Base-by-base conservation (phyloP, 2,888 invertebrate genomes). In the Hecatera dysodea region DNA sequence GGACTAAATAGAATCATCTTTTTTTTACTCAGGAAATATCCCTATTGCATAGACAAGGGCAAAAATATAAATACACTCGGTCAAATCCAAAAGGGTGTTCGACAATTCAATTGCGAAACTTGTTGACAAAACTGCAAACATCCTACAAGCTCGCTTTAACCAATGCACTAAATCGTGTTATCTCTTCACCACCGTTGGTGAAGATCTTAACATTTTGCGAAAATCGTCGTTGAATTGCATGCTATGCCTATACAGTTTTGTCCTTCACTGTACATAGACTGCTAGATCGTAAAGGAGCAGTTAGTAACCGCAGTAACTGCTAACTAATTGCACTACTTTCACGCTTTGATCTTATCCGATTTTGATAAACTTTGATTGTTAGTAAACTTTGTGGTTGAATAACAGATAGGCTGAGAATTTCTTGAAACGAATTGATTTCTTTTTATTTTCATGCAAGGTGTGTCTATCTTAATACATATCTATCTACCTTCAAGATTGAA, bases 311-410 rank as follows among this genome's bases (percentile, higher is more conserved):
- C 61, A 69, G 62, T 60, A 36, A 68, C 48, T 56, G 59, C 36
- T 50, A 61, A 72, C 59, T 55, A 59, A 59, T 52, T 57, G 69
- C 69, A 50, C 61, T 42, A 59, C 71, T 72, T 79, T 79, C 69
- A 67, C 55, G 57, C 61, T 66, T 27, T 36, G 44, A 68, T 67
- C 48, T 63, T 67, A 59, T 62, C 36, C 12, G 29, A 50, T 44
- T 53, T 24, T 46, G 62, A 55, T 56, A 29, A 60, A 42, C n/a
- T 75, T 55, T 53, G 59, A 67, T 39, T 36, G 53, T 50, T 33
- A 39, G 44, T 42, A 44, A 24, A 33, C 15, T 48, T 75, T 48
- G 27, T 19, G 57, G 27, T 44, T 44, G 36, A 55, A 46, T 33
- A 53, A 42, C 9, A 36, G 63, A 48, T 71, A 44, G 3, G 7